phyloP scores from a whole-genome alignment of 2,113 vertebrate species.

The Protobothrops mucrosquamatus region DNA sequence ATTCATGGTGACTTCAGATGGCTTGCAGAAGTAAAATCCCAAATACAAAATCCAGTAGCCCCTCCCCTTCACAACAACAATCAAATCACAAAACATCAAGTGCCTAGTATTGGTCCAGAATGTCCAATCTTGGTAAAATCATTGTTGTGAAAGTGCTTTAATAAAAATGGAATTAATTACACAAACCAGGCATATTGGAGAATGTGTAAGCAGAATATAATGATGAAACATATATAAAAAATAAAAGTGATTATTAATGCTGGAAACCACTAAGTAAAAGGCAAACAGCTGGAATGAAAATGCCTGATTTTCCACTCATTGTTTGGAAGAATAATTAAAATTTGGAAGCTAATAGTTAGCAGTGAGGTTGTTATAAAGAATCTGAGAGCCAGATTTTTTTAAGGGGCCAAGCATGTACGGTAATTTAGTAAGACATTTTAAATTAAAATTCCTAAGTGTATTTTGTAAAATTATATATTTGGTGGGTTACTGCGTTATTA shows the following conservation, averaged over 20 bases:
- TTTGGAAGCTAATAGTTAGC: not conserved
- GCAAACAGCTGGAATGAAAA: not conserved
- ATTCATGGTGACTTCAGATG: not conserved
- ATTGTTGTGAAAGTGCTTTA: not conserved
- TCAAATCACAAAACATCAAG: not conserved
- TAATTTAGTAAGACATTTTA: not conserved
- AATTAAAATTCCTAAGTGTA: not conserved
- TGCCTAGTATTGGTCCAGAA: not conserved
- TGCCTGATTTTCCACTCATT: not conserved
- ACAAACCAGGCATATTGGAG: not conserved
- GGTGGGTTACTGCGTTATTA: not conserved
- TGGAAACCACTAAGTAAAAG: not conserved
- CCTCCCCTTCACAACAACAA: not conserved
- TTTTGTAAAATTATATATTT: not conserved
- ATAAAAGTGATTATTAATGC: not conserved
- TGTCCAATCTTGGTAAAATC: not conserved
- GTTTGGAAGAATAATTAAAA: not conserved
- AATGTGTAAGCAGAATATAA: not conserved
- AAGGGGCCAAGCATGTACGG: not conserved
- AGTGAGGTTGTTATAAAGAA: not conserved
- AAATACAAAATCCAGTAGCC: not conserved
- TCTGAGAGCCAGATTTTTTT: not conserved
- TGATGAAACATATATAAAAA: not conserved
- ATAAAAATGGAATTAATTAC: slow-evolving; percentile 13
- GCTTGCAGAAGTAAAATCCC: not conserved